phyloP scores from a whole-genome alignment of 1,140 invertebrate genomes.

The Thaumatotibia leucotreta region DNA sequence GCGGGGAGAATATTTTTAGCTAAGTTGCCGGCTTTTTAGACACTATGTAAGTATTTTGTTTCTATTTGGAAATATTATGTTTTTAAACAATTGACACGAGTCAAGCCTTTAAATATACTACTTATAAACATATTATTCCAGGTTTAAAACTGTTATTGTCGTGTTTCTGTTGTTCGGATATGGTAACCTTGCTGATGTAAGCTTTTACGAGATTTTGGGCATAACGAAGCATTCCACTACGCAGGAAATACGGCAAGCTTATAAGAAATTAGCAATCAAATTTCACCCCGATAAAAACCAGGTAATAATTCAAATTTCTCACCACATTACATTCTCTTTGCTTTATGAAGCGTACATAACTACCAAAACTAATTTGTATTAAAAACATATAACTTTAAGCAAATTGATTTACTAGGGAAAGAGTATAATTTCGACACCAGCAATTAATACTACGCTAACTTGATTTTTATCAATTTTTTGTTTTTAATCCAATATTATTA shows the following conservation, averaged over 20 bases:
- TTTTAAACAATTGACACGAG: neutral
- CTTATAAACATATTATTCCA: conserved; percentile 27
- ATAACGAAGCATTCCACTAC: conserved; percentile 82
- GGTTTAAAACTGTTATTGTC: conserved; percentile 45
- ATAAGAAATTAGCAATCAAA: conserved; percentile 88
- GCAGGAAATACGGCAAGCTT: conserved; percentile 88
- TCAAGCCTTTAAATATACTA: conserved; percentile 8
- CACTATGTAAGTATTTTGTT: neutral
- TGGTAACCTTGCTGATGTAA: conserved; percentile 44
- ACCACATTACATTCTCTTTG: neutral
- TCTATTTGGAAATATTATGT: neutral
- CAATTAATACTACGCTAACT: too few relatives aligned
- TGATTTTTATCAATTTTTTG: too few relatives aligned
- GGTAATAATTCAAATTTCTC: conserved; percentile 66
- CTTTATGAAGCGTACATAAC: neutral
- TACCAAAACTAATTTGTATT: neutral
- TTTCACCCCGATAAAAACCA: conserved; percentile 92
- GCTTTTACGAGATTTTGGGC: conserved; percentile 83
- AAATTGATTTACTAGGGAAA: too few relatives aligned
- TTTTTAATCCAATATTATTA: too few relatives aligned
- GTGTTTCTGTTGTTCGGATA: conserved; percentile 30
- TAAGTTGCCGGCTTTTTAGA: neutral
- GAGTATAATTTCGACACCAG: too few relatives aligned
- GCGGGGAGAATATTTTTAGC: neutral
- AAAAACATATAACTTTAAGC: too few relatives aligned